phyloP scores from a whole-genome alignment of 2,888 invertebrate genomes.

The Tridacna gigas region DNA sequence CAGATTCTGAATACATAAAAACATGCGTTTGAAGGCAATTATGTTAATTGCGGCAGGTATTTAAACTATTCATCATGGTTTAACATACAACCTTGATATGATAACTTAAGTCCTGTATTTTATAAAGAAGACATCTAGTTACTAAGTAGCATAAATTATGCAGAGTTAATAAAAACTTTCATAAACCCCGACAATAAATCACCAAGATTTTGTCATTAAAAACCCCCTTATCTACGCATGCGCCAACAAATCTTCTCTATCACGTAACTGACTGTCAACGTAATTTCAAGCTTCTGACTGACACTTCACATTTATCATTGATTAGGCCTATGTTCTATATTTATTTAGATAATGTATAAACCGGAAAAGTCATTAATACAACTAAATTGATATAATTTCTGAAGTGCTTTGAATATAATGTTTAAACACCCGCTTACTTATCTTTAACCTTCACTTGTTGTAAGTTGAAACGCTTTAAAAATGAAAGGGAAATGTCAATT shows the following conservation, averaged over 20 bases:
- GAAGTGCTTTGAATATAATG: constrained; percentile 3
- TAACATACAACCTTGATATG: too few species aligned
- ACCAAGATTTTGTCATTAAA: neutral
- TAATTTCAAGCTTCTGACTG: constrained; percentile 20
- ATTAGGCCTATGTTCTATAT: constrained; percentile 22
- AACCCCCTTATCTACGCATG: constrained; percentile 5
- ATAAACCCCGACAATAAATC: too few species aligned
- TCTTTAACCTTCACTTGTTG: constrained; percentile 8
- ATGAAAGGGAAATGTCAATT: neutral
- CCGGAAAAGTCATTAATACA: constrained; percentile 5
- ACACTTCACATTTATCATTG: constrained; percentile 18
- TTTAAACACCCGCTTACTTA: neutral
- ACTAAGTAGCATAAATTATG: too few species aligned
- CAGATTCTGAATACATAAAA: too few species aligned
- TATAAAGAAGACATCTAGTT: too few species aligned
- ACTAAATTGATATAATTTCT: constrained; percentile 1
- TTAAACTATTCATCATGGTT: too few species aligned
- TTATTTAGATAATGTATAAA: neutral
- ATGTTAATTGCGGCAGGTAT: too few species aligned
- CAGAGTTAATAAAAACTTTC: too few species aligned
- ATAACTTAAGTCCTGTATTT: too few species aligned
- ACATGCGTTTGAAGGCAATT: too few species aligned
- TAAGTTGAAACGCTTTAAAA: constrained; percentile 17
- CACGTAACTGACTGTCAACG: constrained; percentile 4
- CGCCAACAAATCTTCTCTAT: neutral